Evolutionary conservation across 2,113 vertebrate species (phyloP).

Genomic region (Castor canadensis): DNA sequence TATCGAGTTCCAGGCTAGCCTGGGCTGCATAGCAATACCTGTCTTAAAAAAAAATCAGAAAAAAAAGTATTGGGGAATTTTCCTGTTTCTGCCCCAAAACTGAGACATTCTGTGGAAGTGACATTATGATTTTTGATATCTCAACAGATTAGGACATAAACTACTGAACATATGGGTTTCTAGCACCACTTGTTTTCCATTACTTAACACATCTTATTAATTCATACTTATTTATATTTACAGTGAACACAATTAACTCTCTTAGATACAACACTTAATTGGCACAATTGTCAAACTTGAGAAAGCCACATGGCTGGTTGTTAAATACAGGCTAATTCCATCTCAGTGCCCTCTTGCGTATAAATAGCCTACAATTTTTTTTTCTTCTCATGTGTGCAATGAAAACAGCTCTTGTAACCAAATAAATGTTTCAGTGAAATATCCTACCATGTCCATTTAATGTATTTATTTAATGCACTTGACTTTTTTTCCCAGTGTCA

Average conservation of each 20-base stretch:
- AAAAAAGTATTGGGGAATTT: background rate
- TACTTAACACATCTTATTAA: background rate
- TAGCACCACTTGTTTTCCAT: background rate
- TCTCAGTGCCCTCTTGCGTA: background rate
- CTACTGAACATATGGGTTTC: background rate
- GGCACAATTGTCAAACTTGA: background rate
- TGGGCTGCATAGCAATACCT: background rate
- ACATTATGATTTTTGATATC: background rate
- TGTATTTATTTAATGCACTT: background rate
- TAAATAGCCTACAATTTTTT: background rate
- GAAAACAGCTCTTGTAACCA: background rate
- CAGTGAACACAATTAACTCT: background rate
- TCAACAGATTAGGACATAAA: background rate
- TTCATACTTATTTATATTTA: background rate
- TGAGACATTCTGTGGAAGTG: background rate
- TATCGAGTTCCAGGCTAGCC: background rate
- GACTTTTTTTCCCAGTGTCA: background rate
- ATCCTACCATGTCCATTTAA: background rate
- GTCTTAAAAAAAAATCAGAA: background rate
- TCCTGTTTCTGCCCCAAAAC: constrained; percentile 26
- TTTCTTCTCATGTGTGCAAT: background rate
- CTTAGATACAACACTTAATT: constrained; percentile 1
- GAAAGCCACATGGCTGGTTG: background rate
- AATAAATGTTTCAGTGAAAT: background rate
- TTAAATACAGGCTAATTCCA: background rate